phyloP scores from a whole-genome alignment of 2,888 invertebrate genomes.

The Alsophila aescularia region DNA sequence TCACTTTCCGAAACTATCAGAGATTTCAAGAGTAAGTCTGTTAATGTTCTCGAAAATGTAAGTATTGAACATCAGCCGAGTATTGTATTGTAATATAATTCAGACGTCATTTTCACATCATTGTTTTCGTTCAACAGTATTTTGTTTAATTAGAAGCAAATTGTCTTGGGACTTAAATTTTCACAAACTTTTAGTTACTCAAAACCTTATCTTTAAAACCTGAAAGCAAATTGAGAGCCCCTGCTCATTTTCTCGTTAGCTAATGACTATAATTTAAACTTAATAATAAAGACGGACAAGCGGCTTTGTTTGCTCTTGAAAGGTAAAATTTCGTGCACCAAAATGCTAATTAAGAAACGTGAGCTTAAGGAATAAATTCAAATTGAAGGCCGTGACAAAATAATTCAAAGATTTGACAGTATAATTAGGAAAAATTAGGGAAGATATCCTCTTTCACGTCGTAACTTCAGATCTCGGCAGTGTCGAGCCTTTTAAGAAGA shows the following conservation, averaged over 20 bases:
- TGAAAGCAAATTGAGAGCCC: slow-evolving; percentile 64
- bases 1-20: not conserved
- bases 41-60: not conserved
- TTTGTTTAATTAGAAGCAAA: slow-evolving; percentile 27
- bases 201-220: slow-evolving; percentile 62
- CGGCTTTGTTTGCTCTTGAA: slow-evolving; percentile 74
- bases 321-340: slow-evolving; percentile 71
- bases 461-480: slow-evolving; percentile 5
- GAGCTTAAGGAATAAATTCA: slow-evolving; percentile 60
- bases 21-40: not conserved
- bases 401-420: slow-evolving; percentile 49
- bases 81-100: too few relatives aligned
- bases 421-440: slow-evolving; percentile 50
- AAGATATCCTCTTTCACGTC: slow-evolving; percentile 27
- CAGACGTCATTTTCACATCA: too few relatives aligned
- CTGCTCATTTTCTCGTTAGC: slow-evolving; percentile 69
- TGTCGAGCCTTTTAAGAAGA: slow-evolving; percentile 4
- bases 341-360: slow-evolving; percentile 77
- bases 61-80: not conserved
- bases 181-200: slow-evolving; percentile 55
- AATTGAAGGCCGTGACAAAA: slow-evolving; percentile 59
- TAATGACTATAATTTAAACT: slow-evolving; percentile 80
- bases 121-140: slow-evolving; percentile 11
- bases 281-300: slow-evolving; percentile 79
- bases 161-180: slow-evolving; percentile 44